phyloP scores from a whole-genome alignment of 1,140 invertebrate species.

The Aphelinus atriplicis region DNA sequence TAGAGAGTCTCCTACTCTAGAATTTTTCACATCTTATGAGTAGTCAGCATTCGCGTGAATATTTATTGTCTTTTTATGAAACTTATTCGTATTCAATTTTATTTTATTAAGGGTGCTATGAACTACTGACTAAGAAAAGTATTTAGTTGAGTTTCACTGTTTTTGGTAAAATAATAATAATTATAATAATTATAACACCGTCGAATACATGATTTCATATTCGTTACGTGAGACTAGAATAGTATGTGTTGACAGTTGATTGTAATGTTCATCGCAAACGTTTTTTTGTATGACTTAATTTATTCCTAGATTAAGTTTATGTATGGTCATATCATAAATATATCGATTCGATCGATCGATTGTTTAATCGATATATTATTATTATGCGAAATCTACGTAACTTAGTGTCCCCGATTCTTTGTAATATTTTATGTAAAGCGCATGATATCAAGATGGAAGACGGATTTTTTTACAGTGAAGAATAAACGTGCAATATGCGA shows the following conservation, averaged over 20 bases:
- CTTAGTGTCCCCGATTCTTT: slow-evolving; percentile 24
- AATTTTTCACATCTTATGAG: too few relatives aligned
- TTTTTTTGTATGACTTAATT: slow-evolving; percentile 30
- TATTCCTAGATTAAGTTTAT: slow-evolving; percentile 16
- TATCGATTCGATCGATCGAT: slow-evolving; percentile 6
- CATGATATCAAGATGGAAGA: slow-evolving; percentile 20
- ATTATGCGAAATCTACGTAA: background rate
- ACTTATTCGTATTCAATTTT: too few relatives aligned
- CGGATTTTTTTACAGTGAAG: slow-evolving; percentile 33
- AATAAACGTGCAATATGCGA: slow-evolving; percentile 58
- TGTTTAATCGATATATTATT: slow-evolving; percentile 2
- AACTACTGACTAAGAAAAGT: too few relatives aligned
- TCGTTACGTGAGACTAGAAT: slow-evolving; percentile 13
- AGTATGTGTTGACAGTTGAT: slow-evolving; percentile 9
- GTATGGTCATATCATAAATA: slow-evolving; percentile 13
- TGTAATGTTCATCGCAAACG: slow-evolving; percentile 5
- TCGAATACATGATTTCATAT: slow-evolving; percentile 1
- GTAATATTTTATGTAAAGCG: slow-evolving; percentile 26
- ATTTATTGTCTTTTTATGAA: too few relatives aligned
- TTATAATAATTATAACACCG: too few relatives aligned
- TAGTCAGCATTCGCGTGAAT: too few relatives aligned
- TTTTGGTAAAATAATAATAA: too few relatives aligned
- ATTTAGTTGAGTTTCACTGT: too few relatives aligned
- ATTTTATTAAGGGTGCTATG: too few relatives aligned
- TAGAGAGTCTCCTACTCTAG: too few relatives aligned